A percentile compares a stretch with the other conserved stretches of the same genome.
These are phyloP conservation scores for Pituophis catenifer DNA, from an alignment of 2,113 vertebrate genomes.

Conservation along the genomic window DNA sequence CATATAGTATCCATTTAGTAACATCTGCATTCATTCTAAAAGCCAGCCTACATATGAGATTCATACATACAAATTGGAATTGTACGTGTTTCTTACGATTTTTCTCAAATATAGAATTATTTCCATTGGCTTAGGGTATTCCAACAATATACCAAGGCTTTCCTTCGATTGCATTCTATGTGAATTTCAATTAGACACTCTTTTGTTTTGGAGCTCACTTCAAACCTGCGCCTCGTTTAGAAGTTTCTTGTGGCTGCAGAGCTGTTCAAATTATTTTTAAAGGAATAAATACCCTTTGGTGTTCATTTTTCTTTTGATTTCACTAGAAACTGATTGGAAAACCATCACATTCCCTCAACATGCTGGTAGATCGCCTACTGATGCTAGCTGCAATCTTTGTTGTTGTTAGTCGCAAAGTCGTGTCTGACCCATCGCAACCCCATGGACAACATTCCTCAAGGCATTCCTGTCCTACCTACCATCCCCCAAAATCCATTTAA, in stretches of 20 bases:
- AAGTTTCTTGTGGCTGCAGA: not conserved
- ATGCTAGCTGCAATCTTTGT: not conserved
- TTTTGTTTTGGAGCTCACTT: not conserved
- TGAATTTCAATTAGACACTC: slow-evolving; percentile 3
- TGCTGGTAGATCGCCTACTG: rapidly evolving
- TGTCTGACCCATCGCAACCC: too few species aligned
- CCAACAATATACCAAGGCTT: not conserved
- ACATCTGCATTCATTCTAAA: not conserved
- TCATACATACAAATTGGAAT: not conserved
- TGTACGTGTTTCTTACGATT: not conserved
- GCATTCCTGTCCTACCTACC: too few species aligned
- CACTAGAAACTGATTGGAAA: slow-evolving; percentile 12
- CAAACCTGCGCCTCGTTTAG: not conserved
- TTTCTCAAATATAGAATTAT: not conserved
- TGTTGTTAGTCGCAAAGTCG: too few species aligned
- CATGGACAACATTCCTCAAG: too few species aligned
- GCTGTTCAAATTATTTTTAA: slow-evolving; percentile 14
- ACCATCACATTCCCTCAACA: not conserved
- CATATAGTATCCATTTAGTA: not conserved
- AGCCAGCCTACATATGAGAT: not conserved
- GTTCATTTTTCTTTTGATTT: slow-evolving; percentile 19
- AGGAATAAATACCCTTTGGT: not conserved
- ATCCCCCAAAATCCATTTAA: too few species aligned
- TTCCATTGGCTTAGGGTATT: not conserved
- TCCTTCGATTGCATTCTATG: not conserved